Evolutionary conservation across 2,113 vertebrate species (phyloP).

Genomic region (Petroica traversi): DNA sequence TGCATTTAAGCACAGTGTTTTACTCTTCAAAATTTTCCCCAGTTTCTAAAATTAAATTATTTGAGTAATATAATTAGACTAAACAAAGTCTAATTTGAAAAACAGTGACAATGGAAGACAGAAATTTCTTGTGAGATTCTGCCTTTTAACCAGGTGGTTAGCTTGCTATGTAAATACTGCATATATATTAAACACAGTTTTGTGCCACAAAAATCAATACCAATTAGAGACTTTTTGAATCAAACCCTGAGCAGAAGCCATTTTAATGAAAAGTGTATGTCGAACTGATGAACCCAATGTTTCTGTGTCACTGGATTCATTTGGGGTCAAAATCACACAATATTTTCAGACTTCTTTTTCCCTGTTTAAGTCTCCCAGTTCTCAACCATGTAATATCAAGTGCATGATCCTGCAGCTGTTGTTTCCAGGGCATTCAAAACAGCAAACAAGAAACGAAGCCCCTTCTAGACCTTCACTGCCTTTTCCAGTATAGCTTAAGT

Average conservation of each 20-base stretch:
- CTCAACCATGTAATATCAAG: background rate
- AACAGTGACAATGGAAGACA: fast-evolving
- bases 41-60: background rate
- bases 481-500: slow-evolving; percentile 46
- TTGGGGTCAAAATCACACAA: slow-evolving; percentile 11
- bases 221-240: slow-evolving; percentile 4
- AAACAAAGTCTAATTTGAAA: background rate
- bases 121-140: background rate
- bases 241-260: background rate
- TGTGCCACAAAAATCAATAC: slow-evolving; percentile 10
- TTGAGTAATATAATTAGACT: background rate
- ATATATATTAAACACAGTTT: background rate
- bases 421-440: slow-evolving; percentile 26
- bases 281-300: slow-evolving; percentile 14
- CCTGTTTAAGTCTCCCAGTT: background rate
- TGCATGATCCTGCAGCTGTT: background rate
- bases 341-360: slow-evolving; percentile 31
- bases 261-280: slow-evolving; percentile 43
- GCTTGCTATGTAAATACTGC: background rate
- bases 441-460: slow-evolving; percentile 13
- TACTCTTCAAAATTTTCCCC: background rate
- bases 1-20: background rate
- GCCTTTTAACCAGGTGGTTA: background rate
- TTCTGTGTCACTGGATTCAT: slow-evolving; percentile 32
- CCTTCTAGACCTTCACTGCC: slow-evolving; percentile 14